Evolutionary conservation across 2,113 vertebrate species (phyloP).

Genomic region (Sapayoa aenigma): DNA sequence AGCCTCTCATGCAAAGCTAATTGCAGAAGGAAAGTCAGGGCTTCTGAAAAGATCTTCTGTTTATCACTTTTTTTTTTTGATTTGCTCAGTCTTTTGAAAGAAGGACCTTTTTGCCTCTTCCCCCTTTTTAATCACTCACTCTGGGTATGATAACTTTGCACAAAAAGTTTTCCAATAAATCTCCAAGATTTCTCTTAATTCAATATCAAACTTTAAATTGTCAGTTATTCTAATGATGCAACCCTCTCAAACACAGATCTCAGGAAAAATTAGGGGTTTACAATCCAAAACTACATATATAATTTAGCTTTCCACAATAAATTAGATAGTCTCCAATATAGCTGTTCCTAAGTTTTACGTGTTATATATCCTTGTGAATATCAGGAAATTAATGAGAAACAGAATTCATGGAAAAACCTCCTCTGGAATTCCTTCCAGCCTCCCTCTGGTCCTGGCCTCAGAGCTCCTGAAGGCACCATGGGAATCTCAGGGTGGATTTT

Average conservation of each 20-base stretch:
- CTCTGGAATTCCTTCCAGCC: background rate
- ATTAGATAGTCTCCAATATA: background rate
- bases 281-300: background rate
- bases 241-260: background rate
- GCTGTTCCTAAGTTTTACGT: background rate
- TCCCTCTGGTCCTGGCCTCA: background rate
- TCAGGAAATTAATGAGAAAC: background rate
- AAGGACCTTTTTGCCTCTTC: background rate
- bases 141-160: background rate
- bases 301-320: background rate
- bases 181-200: background rate
- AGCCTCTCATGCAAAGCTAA: conserved; percentile 13
- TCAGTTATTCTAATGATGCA: background rate
- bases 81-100: background rate
- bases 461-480: background rate
- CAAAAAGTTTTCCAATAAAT: background rate
- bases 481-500: background rate
- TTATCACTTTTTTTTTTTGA: background rate
- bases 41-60: conserved; percentile 1
- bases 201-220: background rate
- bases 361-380: background rate
- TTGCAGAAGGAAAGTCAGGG: background rate
- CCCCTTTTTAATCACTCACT: background rate
- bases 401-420: background rate
- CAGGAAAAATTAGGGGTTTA: background rate